Base-by-base conservation (phyloP, 2,113 vertebrate genomes). In the Oxygymnocypris stewartii region DNA sequence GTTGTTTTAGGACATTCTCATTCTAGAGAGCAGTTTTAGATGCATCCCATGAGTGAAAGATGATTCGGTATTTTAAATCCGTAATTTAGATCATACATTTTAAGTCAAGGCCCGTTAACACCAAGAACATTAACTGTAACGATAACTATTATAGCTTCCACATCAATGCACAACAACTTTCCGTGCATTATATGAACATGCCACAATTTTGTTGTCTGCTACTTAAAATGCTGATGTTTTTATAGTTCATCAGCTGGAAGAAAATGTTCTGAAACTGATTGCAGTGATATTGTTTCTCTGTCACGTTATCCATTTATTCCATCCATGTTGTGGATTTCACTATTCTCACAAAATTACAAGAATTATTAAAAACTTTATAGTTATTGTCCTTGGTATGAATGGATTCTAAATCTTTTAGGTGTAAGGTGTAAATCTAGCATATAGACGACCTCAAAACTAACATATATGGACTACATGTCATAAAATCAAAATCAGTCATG, bases 401-500 rank as follows among this genome's bases (percentile, higher is more conserved):
- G 31, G 8, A 8, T 20, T 37, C 4, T 71, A 40, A 71, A 40
- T 20, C 18, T 71, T 40, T 71, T 5, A 23, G 18, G 9, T 40
- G 35, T 4, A 71, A 8, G n/a, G n/a, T n/a, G n/a, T n/a, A n/a
- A n/a, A n/a, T 35, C 65, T 69, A 69, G 65, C 65, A 69, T 7
- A 35, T 8, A 35, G 4, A 8, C 13, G 3, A 2, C 63, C 63
- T 37, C 31, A 71, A 37, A 37, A 0, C 16, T 20, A 71, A 71
- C 35, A 71, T 18, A 71, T 37, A 18, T 40, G 61, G 61, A 63
- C 4, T 25, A n/a, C 3, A 61, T 11, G 23, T 11, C 23, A 25
- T n/a, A 28, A 63, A 28, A 63, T 69, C 54, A 28, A 89, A 86
- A 85, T 84, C 67, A 49, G 20, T 47, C 81, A 69, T 86, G 81